Evolutionary conservation across 2,113 vertebrate genomes (phyloP).

Genomic region (Sander vitreus): DNA sequence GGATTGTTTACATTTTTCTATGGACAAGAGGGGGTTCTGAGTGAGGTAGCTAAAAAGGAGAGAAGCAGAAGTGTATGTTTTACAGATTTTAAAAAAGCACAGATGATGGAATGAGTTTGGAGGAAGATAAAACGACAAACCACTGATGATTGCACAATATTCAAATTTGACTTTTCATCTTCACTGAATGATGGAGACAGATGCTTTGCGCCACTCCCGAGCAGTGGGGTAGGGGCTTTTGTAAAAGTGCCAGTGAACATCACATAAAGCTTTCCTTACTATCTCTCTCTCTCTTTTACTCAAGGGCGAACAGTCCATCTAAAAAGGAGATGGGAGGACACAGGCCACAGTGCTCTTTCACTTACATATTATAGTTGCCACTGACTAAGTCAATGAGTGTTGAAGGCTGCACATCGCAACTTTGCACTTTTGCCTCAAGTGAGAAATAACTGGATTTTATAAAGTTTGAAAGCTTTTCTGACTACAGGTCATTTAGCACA

Average conservation of each 20-base stretch:
- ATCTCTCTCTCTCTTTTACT: conserved; percentile 36
- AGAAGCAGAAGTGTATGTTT: neutral
- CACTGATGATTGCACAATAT: conserved; percentile 60
- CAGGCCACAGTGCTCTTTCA: neutral
- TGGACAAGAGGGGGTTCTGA: neutral
- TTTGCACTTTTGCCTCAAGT: conserved; percentile 9
- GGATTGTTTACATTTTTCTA: conserved; percentile 5
- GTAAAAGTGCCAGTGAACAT: conserved; percentile 72
- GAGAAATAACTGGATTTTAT: neutral
- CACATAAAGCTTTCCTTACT: conserved; percentile 46
- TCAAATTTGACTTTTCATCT: conserved; percentile 58
- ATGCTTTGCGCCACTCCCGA: conserved; percentile 75
- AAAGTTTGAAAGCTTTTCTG: conserved; percentile 7
- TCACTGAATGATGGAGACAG: conserved; percentile 64
- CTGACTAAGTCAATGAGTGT: conserved; percentile 21
- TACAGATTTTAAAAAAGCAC: neutral
- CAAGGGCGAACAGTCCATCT: conserved; percentile 44
- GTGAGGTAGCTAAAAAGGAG: neutral
- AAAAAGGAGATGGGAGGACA: conserved; percentile 28
- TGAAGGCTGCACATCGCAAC: neutral
- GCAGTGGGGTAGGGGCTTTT: conserved; percentile 65
- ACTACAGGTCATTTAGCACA: conserved; percentile 8
- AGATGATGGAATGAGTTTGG: neutral
- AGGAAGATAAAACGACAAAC: neutral
- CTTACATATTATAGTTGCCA: conserved; percentile 25